These are phyloP conservation scores for Luperina nickerlii DNA, from an alignment of 2,888 invertebrate genomes.

Conservation along the genomic window DNA sequence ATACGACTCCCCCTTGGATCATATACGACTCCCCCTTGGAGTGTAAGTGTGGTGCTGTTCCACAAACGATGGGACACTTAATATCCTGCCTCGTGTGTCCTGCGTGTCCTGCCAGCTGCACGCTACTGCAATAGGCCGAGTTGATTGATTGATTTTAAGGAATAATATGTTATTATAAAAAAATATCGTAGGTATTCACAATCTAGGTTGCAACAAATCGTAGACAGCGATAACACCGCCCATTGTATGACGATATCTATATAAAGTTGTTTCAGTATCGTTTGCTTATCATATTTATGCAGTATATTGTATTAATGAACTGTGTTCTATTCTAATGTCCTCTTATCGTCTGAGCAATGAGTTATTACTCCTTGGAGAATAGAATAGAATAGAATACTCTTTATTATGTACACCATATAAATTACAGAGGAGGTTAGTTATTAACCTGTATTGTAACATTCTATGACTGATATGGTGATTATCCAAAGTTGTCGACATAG, in stretches of 20 bases:
- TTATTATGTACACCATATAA: no score
- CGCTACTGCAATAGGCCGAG: no score
- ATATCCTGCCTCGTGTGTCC: no score
- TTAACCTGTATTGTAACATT: slow-evolving; percentile 16
- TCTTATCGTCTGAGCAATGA: slow-evolving; percentile 17
- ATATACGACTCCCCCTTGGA: no score
- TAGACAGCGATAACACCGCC: slow-evolving; percentile 18
- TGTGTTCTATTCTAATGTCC: slow-evolving; percentile 19
- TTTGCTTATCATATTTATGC: slow-evolving; percentile 13
- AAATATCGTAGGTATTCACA: slow-evolving; percentile 6
- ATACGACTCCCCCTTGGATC: no score
- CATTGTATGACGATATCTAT: slow-evolving; percentile 19
- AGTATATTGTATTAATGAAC: slow-evolving; percentile 22
- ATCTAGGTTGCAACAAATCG: slow-evolving; percentile 33
- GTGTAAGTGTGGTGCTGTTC: no score
- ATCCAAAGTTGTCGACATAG: neutral
- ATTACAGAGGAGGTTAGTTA: slow-evolving; percentile 31
- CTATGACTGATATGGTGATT: neutral
- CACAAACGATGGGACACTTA: no score
- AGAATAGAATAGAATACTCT: no score
- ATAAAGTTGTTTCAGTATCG: slow-evolving; percentile 1
- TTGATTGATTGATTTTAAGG: neutral
- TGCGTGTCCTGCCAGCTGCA: no score
- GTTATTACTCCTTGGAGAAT: slow-evolving; percentile 17
- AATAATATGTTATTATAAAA: slow-evolving; percentile 16